Evolutionary conservation across 2,113 vertebrate genomes (phyloP).

Genomic region (Podarcis raffonei): DNA sequence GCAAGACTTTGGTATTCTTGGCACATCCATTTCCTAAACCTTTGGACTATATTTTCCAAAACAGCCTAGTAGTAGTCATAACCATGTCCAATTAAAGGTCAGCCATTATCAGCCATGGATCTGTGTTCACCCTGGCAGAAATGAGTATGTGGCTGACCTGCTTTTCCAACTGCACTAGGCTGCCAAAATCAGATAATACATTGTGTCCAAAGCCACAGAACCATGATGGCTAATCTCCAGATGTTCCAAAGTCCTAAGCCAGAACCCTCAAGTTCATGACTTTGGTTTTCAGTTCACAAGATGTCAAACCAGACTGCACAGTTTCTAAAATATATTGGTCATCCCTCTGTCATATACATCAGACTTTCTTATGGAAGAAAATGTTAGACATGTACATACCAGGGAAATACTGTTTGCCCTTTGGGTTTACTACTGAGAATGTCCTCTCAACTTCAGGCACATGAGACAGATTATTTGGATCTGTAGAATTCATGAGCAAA

Average conservation of each 20-base stretch:
- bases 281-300: constrained; percentile 1
- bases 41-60: not conserved
- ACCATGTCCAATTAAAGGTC: not conserved
- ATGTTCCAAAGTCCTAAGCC: not conserved
- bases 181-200: constrained; percentile 1
- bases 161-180: not conserved
- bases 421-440: not conserved
- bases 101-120: not conserved
- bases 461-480: not conserved
- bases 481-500: not conserved
- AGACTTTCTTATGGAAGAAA: not conserved
- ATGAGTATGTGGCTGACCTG: not conserved
- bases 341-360: not conserved
- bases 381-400: not conserved
- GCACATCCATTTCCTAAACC: not conserved
- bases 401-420: not conserved
- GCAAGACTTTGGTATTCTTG: not conserved
- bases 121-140: not conserved
- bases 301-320: not conserved
- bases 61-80: not conserved
- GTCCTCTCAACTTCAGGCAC: too few relatives aligned
- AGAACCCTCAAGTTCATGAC: constrained; percentile 6
- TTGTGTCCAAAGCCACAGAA: constrained; percentile 17
- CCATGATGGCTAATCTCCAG: not conserved
- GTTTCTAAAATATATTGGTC: not conserved